Conservation (phyloP, 2,888 invertebrate species). For the Apodemia hepburni region DNA sequence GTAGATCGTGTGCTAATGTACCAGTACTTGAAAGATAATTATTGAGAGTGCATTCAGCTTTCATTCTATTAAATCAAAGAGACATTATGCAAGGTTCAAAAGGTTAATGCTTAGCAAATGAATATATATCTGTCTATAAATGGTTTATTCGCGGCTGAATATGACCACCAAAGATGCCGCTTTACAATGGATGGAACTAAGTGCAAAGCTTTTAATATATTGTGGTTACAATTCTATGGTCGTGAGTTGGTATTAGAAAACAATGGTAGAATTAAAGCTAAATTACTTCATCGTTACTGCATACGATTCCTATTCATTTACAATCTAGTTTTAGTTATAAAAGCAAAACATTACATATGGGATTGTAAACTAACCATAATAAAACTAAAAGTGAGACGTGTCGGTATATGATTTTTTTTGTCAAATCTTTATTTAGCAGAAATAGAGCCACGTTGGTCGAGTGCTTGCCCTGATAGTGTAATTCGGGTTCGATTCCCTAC, state of each 20-base stretch:
- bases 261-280: constrained; percentile 14
- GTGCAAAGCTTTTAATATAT: constrained; percentile 9
- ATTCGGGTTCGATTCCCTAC: no score
- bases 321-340: constrained; percentile 1
- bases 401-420: no score
- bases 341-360: not conserved
- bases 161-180: constrained; percentile 49
- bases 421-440: no score
- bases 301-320: constrained; percentile 6
- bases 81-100: constrained; percentile 22
- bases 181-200: constrained; percentile 23
- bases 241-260: constrained; percentile 14
- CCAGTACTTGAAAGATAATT: constrained; percentile 15
- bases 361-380: no score
- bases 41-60: constrained; percentile 16
- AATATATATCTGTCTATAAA: constrained; percentile 57
- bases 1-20: constrained; percentile 9
- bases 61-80: constrained; percentile 17
- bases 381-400: no score
- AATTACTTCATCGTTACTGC: constrained; percentile 8
- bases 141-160: constrained; percentile 48
- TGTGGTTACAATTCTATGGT: constrained; percentile 10
- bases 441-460: no score
- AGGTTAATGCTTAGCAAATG: constrained; percentile 37
- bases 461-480: no score